Percentiles rank a stretch among this genome's conserved stretches.
Conservation (phyloP, 2,888 invertebrate species). For the Caenorhabditis sulstoni region DNA sequence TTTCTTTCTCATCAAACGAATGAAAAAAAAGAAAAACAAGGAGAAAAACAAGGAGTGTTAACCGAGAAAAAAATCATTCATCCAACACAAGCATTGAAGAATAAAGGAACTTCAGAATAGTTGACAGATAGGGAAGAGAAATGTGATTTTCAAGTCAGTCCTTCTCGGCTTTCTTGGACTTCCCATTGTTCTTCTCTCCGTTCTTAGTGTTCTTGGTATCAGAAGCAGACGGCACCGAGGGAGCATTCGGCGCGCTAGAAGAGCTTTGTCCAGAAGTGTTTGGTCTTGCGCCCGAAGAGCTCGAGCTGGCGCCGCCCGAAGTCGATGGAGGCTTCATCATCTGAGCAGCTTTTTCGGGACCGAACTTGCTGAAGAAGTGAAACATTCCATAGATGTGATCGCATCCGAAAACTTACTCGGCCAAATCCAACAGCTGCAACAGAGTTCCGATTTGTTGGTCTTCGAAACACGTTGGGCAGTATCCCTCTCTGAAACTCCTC, state of each 20-base stretch:
- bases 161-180: too few species aligned
- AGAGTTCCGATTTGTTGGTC: background rate
- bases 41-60: too few species aligned
- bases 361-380: background rate
- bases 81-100: background rate
- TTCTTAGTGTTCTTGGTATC: background rate
- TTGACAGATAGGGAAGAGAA: background rate
- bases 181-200: too few species aligned
- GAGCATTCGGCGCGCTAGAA: background rate
- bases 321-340: background rate
- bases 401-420: background rate
- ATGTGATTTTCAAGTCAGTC: too few species aligned
- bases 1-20: background rate
- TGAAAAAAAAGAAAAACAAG: background rate
- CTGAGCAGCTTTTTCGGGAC: background rate
- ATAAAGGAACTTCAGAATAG: background rate
- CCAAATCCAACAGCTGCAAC: background rate
- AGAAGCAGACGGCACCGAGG: background rate
- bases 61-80: too few species aligned
- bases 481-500: constrained; percentile 7
- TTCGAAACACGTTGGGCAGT: constrained; percentile 9
- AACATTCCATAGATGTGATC: background rate
- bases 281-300: background rate
- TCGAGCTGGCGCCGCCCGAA: too few species aligned
- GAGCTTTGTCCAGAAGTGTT: background rate